A percentile compares a stretch with the other conserved stretches of the same genome.
phyloP scores from a whole-genome alignment of 2,888 invertebrate species.

The Drosophila recens region DNA sequence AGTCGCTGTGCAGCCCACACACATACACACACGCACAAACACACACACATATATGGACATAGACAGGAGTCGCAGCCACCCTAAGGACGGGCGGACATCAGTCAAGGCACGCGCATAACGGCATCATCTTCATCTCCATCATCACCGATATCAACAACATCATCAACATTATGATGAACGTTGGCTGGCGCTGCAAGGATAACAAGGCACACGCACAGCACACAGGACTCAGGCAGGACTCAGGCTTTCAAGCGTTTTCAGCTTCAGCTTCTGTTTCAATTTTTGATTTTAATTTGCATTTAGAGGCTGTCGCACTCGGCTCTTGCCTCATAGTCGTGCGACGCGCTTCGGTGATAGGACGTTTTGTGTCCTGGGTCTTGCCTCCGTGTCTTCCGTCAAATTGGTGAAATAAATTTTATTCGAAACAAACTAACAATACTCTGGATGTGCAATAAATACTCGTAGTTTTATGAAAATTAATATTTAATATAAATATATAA shows the following conservation, averaged over 20 bases:
- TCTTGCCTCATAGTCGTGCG: conserved; percentile 75
- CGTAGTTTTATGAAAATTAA: background rate
- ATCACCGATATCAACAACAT: conserved; percentile 25
- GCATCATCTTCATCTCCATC: conserved; percentile 59
- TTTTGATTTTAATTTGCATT: conserved; percentile 78
- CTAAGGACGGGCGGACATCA: conserved; percentile 65
- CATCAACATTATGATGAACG: conserved; percentile 23
- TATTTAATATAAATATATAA: background rate
- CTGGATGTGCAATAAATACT: background rate
- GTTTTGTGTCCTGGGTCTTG: conserved; percentile 59
- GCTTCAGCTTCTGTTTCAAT: conserved; percentile 70
- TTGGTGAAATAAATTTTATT: conserved; percentile 9
- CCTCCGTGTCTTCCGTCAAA: conserved; percentile 13
- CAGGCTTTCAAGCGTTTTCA: conserved; percentile 27
- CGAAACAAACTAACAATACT: background rate
- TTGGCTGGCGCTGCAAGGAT: conserved; percentile 54
- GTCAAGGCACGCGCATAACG: conserved; percentile 78
- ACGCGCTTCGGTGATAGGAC: conserved; percentile 77
- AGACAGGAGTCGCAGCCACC: conserved; percentile 42
- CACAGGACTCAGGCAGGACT: conserved; percentile 38
- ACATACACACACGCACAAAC: conserved; percentile 1
- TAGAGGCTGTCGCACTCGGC: conserved; percentile 66
- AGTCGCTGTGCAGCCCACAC: conserved; percentile 69
- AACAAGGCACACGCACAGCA: conserved; percentile 45
- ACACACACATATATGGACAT: background rate